A percentile compares a stretch with the other conserved stretches of the same genome.
Conservation (phyloP, 2,113 vertebrate species). For the Forbesichthys agassizii region DNA sequence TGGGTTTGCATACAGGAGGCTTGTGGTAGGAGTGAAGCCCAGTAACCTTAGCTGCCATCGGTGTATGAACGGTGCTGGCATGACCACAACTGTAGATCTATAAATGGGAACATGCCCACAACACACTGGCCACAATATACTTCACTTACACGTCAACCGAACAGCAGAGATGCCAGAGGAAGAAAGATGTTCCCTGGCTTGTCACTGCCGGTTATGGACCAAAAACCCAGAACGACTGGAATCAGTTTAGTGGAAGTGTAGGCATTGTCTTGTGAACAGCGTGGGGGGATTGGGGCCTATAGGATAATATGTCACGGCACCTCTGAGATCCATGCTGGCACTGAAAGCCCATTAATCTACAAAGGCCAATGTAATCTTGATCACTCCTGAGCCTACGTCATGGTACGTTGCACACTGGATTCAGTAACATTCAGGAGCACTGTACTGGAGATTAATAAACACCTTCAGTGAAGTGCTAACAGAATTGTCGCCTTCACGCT, state of each 20-base stretch:
- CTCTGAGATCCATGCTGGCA: neutral
- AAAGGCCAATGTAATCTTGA: neutral
- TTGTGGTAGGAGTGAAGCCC: constrained; percentile 42
- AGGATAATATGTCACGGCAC: neutral
- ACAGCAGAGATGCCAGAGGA: constrained; percentile 50
- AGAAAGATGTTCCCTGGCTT: constrained; percentile 50
- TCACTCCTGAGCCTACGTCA: neutral
- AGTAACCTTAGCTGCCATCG: neutral
- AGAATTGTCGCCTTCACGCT: constrained; percentile 43
- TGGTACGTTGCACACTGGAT: neutral
- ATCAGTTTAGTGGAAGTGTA: constrained; percentile 7
- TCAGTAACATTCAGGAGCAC: neutral
- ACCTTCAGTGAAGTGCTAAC: constrained; percentile 3
- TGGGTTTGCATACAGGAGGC: constrained; percentile 45
- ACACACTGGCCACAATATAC: constrained; percentile 55
- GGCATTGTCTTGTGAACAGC: constrained; percentile 27
- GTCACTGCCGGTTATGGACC: constrained; percentile 45
- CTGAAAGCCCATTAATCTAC: too few species aligned
- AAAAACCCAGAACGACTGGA: constrained; percentile 27
- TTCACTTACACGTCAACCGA: constrained; percentile 47
- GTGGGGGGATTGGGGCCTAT: constrained; percentile 12
- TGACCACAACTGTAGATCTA: constrained; percentile 53
- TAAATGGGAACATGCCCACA: constrained; percentile 61
- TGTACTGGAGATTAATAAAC: constrained; percentile 28
- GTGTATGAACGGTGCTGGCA: constrained; percentile 6